Conservation (phyloP, 2,113 vertebrate genomes). For the Oreamnos americanus region DNA sequence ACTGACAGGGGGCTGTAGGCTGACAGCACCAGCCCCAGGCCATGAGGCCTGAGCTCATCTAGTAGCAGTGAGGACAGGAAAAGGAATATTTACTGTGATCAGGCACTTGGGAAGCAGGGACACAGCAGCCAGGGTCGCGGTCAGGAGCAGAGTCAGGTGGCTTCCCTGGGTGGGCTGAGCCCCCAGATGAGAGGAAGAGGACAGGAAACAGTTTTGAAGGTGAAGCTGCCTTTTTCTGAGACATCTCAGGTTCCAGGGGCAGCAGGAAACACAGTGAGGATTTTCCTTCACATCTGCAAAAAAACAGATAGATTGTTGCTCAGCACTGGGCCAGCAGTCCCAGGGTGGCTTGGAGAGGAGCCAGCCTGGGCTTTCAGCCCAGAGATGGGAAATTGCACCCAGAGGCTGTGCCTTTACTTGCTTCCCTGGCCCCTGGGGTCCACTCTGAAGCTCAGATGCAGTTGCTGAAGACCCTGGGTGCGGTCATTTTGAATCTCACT, state of each 20-base stretch:
- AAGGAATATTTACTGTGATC: not conserved
- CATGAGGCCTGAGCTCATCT: not conserved
- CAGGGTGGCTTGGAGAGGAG: not conserved
- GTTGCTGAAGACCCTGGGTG: not conserved
- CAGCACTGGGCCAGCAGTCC: not conserved
- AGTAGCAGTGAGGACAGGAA: not conserved
- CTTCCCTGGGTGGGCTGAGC: not conserved
- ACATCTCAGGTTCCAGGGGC: not conserved
- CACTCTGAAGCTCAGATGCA: not conserved
- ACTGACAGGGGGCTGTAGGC: not conserved
- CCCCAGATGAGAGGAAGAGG: not conserved
- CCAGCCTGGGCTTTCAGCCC: not conserved
- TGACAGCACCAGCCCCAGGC: not conserved
- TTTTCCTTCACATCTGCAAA: not conserved
- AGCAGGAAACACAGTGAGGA: not conserved
- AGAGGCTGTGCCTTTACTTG: not conserved
- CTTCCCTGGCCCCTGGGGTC: not conserved
- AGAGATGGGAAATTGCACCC: not conserved
- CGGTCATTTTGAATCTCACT: not conserved
- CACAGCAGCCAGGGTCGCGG: not conserved
- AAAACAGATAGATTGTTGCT: not conserved
- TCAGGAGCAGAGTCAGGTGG: not conserved
- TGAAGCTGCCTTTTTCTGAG: not conserved
- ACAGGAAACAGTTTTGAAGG: not conserved
- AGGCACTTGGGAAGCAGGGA: not conserved